A percentile compares a stretch with the other conserved stretches of the same genome.
phyloP scores from a whole-genome alignment of 30 jellyfish, hydroid and myxozoan genomes.

The Cassiopea xamachana region DNA sequence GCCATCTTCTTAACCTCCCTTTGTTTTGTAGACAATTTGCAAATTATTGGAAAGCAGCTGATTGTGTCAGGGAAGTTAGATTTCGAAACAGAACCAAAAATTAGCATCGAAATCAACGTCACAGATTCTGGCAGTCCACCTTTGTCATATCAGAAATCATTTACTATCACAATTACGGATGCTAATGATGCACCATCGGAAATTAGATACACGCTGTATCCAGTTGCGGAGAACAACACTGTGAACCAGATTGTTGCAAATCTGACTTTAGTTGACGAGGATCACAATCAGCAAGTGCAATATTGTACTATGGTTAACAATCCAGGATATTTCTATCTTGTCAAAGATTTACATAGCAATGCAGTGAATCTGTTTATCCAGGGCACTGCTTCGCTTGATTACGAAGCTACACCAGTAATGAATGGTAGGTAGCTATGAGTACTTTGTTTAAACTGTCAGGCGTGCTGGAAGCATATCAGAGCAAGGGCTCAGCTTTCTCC shows the following conservation, averaged over 20 bases:
- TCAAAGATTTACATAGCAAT: slow-evolving; percentile 1
- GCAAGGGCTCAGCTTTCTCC: no score
- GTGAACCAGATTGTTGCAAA: slow-evolving; percentile 67
- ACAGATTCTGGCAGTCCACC: slow-evolving; percentile 85
- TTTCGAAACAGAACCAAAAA: slow-evolving; percentile 62
- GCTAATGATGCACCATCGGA: slow-evolving; percentile 89
- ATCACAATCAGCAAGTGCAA: slow-evolving; percentile 38
- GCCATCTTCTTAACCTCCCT: no score
- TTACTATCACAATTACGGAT: slow-evolving; percentile 75
- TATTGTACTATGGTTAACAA: slow-evolving; percentile 22
- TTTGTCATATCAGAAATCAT: slow-evolving; percentile 55
- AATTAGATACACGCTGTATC: slow-evolving; percentile 59
- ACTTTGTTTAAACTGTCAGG: no score
- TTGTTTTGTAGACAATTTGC: slow-evolving; percentile 50
- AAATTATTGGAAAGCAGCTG: slow-evolving; percentile 48
- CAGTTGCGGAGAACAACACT: slow-evolving; percentile 70
- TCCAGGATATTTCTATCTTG: slow-evolving; percentile 44
- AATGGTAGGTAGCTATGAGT: slow-evolving; percentile 19
- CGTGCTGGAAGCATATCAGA: no score
- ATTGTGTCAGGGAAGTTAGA: slow-evolving; percentile 63
- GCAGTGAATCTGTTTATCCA: slow-evolving; percentile 6
- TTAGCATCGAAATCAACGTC: slow-evolving; percentile 49
- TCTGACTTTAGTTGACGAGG: slow-evolving; percentile 77
- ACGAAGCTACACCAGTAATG: slow-evolving; percentile 52
- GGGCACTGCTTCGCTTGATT: slow-evolving; percentile 54